A percentile compares a stretch with the other conserved stretches of the same genome.
Conservation (phyloP, 2,888 invertebrate genomes). For the Ochropleura plecta region DNA sequence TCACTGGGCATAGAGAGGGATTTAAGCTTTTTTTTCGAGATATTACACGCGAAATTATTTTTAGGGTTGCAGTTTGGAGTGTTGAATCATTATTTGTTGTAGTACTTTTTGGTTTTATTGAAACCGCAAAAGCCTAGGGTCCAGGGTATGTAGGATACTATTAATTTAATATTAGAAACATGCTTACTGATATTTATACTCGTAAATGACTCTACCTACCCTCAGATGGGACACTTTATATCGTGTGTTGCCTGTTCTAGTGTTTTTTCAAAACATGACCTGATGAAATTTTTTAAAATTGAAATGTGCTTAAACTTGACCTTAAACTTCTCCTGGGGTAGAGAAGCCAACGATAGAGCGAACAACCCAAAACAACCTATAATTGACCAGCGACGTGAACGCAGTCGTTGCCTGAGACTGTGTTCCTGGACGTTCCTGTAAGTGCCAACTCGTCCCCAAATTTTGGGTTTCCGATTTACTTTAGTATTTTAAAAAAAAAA, state of each 20-base stretch:
- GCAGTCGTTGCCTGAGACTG: too few relatives aligned
- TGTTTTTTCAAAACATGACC: background rate
- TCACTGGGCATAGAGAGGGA: constrained; percentile 78
- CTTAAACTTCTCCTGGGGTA: too few relatives aligned
- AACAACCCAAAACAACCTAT: too few relatives aligned
- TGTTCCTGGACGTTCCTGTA: background rate
- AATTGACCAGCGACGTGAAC: too few relatives aligned
- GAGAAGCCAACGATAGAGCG: too few relatives aligned
- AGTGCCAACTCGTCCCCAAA: background rate
- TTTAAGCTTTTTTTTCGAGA: constrained; percentile 70
- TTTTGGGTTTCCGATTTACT: too few relatives aligned
- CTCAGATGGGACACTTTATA: background rate
- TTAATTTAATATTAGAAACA: background rate
- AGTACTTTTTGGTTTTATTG: constrained; percentile 60
- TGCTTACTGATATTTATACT: background rate
- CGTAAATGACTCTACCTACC: background rate
- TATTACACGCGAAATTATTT: constrained; percentile 71
- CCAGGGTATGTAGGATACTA: constrained; percentile 10
- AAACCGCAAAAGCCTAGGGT: constrained; percentile 33
- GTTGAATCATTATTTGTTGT: constrained; percentile 66
- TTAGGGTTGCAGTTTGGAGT: constrained; percentile 67
- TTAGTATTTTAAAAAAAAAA: too few relatives aligned
- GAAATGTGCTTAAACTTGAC: too few relatives aligned
- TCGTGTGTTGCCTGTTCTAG: background rate
- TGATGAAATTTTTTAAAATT: too few relatives aligned